Evolutionary conservation across 2,888 invertebrate species (phyloP).

Genomic region (Anarsia innoxiella): DNA sequence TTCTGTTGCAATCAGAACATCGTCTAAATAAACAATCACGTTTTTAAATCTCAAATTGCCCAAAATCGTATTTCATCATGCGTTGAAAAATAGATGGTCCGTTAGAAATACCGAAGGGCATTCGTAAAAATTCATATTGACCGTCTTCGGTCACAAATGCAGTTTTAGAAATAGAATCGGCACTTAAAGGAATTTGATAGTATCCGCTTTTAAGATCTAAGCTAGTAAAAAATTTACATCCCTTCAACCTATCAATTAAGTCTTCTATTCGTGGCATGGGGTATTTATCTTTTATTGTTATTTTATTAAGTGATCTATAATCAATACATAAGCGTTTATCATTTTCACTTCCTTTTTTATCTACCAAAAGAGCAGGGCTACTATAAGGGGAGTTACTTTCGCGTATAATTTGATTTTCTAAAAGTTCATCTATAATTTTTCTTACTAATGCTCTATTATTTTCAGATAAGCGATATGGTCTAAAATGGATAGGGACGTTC

Average conservation of each 20-base stretch:
- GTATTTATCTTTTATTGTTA: slow-evolving; percentile 16
- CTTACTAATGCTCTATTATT: slow-evolving; percentile 11
- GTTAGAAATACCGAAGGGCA: slow-evolving; percentile 7
- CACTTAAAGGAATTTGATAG: slow-evolving; percentile 29
- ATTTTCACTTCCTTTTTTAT: slow-evolving; percentile 22
- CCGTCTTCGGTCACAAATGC: slow-evolving; percentile 38
- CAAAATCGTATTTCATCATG: slow-evolving; percentile 7
- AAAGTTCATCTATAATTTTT: slow-evolving; percentile 13
- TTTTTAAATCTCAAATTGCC: slow-evolving; percentile 4
- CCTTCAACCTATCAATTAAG: slow-evolving; percentile 23
- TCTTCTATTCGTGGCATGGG: slow-evolving; percentile 38
- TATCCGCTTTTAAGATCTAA: slow-evolving; percentile 31
- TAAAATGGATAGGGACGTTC: slow-evolving; percentile 14
- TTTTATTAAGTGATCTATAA: slow-evolving; percentile 7
- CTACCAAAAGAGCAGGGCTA: slow-evolving; percentile 10
- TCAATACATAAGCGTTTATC: slow-evolving; percentile 21
- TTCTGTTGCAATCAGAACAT: not conserved
- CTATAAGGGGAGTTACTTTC: too few species aligned
- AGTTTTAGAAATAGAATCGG: slow-evolving; percentile 28
- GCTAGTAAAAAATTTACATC: slow-evolving; percentile 23
- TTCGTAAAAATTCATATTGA: too few species aligned
- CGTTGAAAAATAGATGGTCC: not conserved
- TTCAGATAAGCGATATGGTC: slow-evolving; percentile 19
- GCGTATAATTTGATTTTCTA: slow-evolving; percentile 13
- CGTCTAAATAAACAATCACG: slow-evolving; percentile 13